Evolutionary conservation across 2,797 vertebrate species (phyloP), one percentile per base, ranked within the genome.

Genomic region (Vultur gryphus): DNA sequence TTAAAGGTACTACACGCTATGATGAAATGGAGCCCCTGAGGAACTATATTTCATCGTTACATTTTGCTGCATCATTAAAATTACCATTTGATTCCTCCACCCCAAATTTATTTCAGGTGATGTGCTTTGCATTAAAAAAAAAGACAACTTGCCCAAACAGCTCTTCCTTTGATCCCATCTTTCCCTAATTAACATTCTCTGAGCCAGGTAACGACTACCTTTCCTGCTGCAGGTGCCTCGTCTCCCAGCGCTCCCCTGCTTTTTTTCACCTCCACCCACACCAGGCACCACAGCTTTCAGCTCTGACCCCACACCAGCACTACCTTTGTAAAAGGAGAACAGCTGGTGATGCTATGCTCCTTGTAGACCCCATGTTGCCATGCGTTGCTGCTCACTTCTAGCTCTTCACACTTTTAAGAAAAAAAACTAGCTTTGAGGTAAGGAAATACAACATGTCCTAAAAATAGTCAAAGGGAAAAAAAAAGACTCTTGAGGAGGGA

Each of bases 301-400:
- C 41, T 77, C 67, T 41, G 25, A 83, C 7, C 25, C 59, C 39
- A 48, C 20, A n/a, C 2, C 23, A 84, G 8, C 31, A 37, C 18
- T 2, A 20, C 14, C 41, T 31, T 17, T 54, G 28, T 17, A 16
- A 43, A 49, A 25, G 55, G 24, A 52, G 33, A 82, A 82, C 24
- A 65, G 43, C 24, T 12, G 65, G 48, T 35, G 26, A 66, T 70
- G 59, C 54, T 35, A 2, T 6, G 10, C 10, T 67, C 39, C 65
- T 65, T 31, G 62, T 16, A 61, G 61, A 48, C 12, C 28, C 11
- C 52, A 28, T 3, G 13, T n/a, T 75, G 64, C 72, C 37, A 48
- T 2, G 14, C 4, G 0, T 0, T 62, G 49, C 25, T 89, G 25
- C 23, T 66, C 0, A 0, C 9, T 72, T 78, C n/a, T 10, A 48